Conservation (phyloP, 2,888 invertebrate species). For the Melikaiella ostensackeni region DNA sequence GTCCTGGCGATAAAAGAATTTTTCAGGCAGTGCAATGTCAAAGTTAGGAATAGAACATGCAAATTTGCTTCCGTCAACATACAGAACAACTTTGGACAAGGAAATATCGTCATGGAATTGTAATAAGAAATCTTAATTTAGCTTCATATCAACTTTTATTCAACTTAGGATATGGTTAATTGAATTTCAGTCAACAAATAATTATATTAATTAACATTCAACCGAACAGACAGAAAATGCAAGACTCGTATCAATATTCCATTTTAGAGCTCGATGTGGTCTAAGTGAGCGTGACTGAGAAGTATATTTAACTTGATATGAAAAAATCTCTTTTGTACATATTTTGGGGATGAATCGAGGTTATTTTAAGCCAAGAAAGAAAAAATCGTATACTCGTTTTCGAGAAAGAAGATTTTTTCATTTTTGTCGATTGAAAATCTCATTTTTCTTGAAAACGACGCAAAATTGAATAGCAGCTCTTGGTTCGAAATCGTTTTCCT, state of each 20-base stretch:
- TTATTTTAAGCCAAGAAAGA: no score
- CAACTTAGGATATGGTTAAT: background rate
- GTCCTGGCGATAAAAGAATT: background rate
- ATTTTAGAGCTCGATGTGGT: slow-evolving; percentile 12
- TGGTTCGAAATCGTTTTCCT: no score
- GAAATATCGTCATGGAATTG: background rate
- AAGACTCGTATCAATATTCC: slow-evolving; percentile 30
- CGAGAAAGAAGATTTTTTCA: no score
- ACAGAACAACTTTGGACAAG: background rate
- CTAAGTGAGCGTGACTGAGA: slow-evolving; percentile 5
- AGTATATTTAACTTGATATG: background rate
- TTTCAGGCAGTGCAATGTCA: background rate
- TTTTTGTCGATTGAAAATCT: no score
- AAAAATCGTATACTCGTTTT: no score
- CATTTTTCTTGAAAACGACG: no score
- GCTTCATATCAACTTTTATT: background rate
- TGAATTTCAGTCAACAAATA: background rate
- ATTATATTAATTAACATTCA: slow-evolving; percentile 11
- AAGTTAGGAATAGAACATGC: background rate
- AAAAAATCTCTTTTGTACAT: no score
- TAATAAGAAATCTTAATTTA: background rate
- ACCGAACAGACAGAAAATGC: slow-evolving; percentile 18
- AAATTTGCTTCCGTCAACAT: background rate
- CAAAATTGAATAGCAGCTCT: no score
- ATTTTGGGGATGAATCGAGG: no score